Evolutionary conservation across 1,140 invertebrate genomes (phyloP).

Genomic region (Drosophila mayri): DNA sequence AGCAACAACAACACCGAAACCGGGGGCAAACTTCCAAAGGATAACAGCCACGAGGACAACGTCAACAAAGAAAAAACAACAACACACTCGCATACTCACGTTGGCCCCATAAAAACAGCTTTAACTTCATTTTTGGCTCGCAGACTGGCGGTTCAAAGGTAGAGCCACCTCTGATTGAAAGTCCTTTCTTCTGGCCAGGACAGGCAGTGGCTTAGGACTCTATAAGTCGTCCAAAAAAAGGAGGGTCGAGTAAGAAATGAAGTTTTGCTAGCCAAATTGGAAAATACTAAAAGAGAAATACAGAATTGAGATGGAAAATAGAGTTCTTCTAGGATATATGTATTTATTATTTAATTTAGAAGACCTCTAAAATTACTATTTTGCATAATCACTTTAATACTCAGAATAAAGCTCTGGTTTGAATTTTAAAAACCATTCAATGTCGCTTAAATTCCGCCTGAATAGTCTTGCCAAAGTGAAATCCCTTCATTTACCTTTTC

Average conservation of each 20-base stretch:
- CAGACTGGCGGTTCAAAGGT: conserved; percentile 1
- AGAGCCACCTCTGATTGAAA: conserved; percentile 13
- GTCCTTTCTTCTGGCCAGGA: conserved; percentile 6
- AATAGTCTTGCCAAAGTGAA: conserved; percentile 1
- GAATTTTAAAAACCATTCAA: not conserved
- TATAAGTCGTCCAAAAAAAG: conserved; percentile 1
- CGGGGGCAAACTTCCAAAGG: conserved; percentile 39
- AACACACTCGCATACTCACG: conserved; percentile 31
- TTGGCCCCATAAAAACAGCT: conserved; percentile 66
- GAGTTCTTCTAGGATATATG: too few relatives aligned
- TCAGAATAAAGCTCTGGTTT: not conserved
- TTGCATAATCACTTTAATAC: not conserved
- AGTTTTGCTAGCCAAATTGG: not conserved
- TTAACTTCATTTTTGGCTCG: conserved; percentile 50
- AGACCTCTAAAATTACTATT: too few relatives aligned
- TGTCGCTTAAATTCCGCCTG: not conserved
- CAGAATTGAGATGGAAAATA: too few relatives aligned
- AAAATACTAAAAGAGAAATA: not conserved
- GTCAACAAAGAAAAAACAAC: conserved; percentile 17
- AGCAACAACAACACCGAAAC: conserved; percentile 34
- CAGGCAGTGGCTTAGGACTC: conserved; percentile 4
- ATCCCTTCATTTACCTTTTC: not conserved
- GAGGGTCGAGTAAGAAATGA: not conserved
- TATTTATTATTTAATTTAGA: too few relatives aligned
- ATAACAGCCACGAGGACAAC: conserved; percentile 38